Percentiles rank a stretch among this genome's conserved stretches.
Conservation (phyloP, 2,888 invertebrate species). For the Megaustenia siamemsis region DNA sequence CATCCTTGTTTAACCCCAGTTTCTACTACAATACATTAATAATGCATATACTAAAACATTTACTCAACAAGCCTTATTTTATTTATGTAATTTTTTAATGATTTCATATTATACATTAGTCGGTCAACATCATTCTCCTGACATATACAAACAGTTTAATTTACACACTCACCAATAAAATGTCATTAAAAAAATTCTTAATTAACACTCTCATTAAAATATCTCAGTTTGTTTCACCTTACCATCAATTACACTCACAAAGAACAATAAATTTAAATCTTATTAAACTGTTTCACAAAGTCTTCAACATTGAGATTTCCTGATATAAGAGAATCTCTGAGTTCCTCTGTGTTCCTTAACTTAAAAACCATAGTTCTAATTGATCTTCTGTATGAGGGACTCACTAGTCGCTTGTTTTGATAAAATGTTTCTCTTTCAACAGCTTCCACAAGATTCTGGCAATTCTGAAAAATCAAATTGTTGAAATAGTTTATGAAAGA, state of each 20-base stretch:
- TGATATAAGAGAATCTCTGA: constrained; percentile 64
- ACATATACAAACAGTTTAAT: background rate
- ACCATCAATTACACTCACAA: background rate
- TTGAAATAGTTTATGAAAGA: no score
- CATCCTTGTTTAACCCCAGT: no score
- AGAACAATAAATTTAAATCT: constrained; percentile 25
- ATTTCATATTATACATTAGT: no score
- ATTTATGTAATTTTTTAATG: no score
- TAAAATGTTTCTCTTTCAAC: constrained; percentile 74
- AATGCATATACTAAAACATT: no score
- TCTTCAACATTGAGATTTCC: constrained; percentile 67
- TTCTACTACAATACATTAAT: no score
- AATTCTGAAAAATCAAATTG: constrained; percentile 32
- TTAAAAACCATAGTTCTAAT: constrained; percentile 73
- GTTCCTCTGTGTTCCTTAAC: constrained; percentile 66
- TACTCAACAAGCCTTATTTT: no score
- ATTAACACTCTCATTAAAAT: no score
- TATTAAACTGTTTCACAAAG: constrained; percentile 64
- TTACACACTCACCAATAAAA: no score
- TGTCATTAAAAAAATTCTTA: no score
- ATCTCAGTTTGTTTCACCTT: background rate
- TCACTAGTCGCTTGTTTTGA: constrained; percentile 63
- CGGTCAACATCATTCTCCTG: no score
- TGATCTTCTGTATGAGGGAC: constrained; percentile 65
- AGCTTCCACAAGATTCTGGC: constrained; percentile 64